A percentile compares a stretch with the other conserved stretches of the same genome.
Evolutionary conservation across 2,888 invertebrate species (phyloP).

Genomic region (Himalopsyche kuldschensis): DNA sequence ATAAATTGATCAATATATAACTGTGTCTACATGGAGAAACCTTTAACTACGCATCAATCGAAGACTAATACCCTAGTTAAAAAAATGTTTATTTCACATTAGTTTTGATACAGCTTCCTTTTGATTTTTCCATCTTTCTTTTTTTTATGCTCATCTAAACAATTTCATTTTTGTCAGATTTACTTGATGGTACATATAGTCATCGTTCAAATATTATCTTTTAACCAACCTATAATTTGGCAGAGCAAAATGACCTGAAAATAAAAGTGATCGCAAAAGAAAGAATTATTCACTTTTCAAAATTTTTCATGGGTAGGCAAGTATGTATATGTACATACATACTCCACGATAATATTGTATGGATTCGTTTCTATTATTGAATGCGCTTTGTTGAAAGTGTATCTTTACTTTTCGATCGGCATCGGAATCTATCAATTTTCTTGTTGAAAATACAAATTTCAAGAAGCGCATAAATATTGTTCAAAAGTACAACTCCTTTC

Average conservation of each 20-base stretch:
- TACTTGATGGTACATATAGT: too few relatives aligned
- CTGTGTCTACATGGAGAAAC: too few relatives aligned
- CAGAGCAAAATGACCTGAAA: neutral
- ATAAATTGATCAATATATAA: too few relatives aligned
- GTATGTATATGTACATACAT: neutral
- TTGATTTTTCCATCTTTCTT: too few relatives aligned
- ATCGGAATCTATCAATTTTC: slow-evolving; percentile 1
- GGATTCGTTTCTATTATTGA: slow-evolving; percentile 17
- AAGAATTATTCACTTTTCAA: neutral
- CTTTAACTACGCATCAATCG: too few relatives aligned
- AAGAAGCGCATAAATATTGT: too few relatives aligned
- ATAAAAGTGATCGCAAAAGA: neutral
- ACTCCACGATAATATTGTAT: neutral
- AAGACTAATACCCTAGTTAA: too few relatives aligned
- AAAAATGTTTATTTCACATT: too few relatives aligned
- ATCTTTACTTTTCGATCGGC: slow-evolving; percentile 13
- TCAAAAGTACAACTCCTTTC: too few relatives aligned
- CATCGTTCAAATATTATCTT: neutral
- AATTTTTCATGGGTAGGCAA: neutral
- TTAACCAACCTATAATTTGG: neutral
- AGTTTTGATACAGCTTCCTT: too few relatives aligned
- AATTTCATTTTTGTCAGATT: too few relatives aligned
- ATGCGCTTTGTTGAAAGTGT: slow-evolving; percentile 15
- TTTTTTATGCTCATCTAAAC: too few relatives aligned
- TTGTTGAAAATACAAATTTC: neutral